Evolutionary conservation across 2,113 vertebrate genomes (phyloP).

Genomic region (Benitochromis conjunctus): DNA sequence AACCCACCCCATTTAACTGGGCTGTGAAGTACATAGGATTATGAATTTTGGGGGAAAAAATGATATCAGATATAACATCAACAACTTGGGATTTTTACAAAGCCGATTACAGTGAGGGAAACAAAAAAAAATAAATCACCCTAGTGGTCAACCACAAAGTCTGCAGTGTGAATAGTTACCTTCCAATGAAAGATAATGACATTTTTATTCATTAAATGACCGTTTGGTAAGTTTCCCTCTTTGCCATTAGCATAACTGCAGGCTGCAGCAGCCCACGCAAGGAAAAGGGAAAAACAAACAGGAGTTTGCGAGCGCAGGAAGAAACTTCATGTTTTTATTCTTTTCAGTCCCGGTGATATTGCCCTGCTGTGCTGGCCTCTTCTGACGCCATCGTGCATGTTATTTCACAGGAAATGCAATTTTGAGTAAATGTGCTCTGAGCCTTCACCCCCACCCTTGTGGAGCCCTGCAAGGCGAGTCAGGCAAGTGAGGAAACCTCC

Average conservation of each 20-base stretch:
- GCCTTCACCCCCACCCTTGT: background rate
- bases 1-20: background rate
- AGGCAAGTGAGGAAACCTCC: constrained; percentile 40
- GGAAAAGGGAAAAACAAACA: background rate
- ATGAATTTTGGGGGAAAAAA: background rate
- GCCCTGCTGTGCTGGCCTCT: constrained; percentile 8
- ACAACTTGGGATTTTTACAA: background rate
- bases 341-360: background rate
- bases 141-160: background rate
- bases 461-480: background rate
- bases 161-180: background rate
- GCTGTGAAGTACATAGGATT: background rate
- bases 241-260: background rate
- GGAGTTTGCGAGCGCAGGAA: background rate
- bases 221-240: background rate
- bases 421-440: constrained; percentile 37
- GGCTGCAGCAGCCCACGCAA: background rate
- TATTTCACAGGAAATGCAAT: constrained; percentile 66
- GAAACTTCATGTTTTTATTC: constrained; percentile 24
- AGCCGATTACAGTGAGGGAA: background rate
- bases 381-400: constrained; percentile 48
- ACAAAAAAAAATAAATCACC: background rate
- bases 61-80: background rate
- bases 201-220: background rate
- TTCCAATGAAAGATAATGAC: background rate